phyloP scores from a whole-genome alignment of 2,797 vertebrate species.

The Acanthis flammea region DNA sequence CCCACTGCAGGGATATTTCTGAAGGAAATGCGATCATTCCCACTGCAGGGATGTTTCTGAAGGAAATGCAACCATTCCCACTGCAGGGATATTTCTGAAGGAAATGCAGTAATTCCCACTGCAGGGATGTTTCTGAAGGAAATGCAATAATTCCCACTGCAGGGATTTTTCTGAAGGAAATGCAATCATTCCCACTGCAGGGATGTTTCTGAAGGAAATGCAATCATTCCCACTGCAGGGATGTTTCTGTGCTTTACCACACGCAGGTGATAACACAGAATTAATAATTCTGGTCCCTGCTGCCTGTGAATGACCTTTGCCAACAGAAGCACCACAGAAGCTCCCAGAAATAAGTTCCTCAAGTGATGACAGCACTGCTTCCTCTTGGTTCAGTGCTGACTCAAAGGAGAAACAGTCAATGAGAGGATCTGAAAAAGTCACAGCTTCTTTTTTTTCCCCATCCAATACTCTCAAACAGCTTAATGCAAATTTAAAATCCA shows the following conservation, averaged over 20 bases:
- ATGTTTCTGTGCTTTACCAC: accelerated
- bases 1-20: accelerated
- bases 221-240: accelerated
- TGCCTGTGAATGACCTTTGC: accelerated
- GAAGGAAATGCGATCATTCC: too few species aligned
- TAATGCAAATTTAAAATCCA: not conserved
- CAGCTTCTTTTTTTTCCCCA: accelerated
- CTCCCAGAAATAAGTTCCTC: not conserved
- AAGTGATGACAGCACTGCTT: not conserved
- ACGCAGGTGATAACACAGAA: not conserved
- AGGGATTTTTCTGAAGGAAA: accelerated
- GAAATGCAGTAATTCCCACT: not conserved
- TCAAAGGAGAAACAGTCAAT: not conserved
- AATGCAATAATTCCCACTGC: accelerated
- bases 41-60: too few species aligned
- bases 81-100: accelerated
- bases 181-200: accelerated
- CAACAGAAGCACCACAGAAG: not conserved
- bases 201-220: accelerated
- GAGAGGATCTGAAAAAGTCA: not conserved
- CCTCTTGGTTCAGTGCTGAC: not conserved
- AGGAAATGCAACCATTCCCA: too few species aligned
- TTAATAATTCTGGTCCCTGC: not conserved
- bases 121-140: accelerated
- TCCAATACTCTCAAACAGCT: not conserved